Evolutionary conservation across 2,797 vertebrate genomes (phyloP).

Genomic region (Oreochromis grahami): DNA sequence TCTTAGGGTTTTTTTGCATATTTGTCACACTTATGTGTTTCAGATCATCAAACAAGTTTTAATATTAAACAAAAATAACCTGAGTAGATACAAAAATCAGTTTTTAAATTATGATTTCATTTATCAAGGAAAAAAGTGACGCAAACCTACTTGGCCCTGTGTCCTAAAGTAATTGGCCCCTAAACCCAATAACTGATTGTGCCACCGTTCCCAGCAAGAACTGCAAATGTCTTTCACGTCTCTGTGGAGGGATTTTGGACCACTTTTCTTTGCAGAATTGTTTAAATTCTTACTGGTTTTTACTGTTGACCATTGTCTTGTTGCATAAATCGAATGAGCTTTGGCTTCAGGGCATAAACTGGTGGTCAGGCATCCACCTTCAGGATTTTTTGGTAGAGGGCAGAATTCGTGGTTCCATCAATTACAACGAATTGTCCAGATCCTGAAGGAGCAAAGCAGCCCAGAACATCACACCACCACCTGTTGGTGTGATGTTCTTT

Average conservation of each 20-base stretch:
- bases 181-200: background rate
- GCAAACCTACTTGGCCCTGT: background rate
- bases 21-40: background rate
- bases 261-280: background rate
- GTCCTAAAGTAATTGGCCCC: background rate
- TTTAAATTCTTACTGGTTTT: background rate
- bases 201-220: background rate
- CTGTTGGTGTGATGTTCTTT: background rate
- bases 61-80: background rate
- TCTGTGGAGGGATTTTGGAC: background rate
- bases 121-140: background rate
- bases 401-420: background rate
- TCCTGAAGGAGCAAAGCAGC: background rate
- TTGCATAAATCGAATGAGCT: background rate
- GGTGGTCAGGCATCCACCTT: background rate
- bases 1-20: rapidly evolving
- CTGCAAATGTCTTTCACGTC: background rate
- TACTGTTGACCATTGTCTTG: background rate
- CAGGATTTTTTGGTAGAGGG: background rate
- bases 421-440: background rate
- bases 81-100: background rate
- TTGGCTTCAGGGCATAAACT: background rate
- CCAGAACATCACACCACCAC: background rate
- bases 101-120: background rate
- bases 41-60: background rate